These are phyloP conservation scores for Plecturocebus donacophilus DNA, from an alignment of 2,113 vertebrate genomes.

Conservation along the genomic window DNA sequence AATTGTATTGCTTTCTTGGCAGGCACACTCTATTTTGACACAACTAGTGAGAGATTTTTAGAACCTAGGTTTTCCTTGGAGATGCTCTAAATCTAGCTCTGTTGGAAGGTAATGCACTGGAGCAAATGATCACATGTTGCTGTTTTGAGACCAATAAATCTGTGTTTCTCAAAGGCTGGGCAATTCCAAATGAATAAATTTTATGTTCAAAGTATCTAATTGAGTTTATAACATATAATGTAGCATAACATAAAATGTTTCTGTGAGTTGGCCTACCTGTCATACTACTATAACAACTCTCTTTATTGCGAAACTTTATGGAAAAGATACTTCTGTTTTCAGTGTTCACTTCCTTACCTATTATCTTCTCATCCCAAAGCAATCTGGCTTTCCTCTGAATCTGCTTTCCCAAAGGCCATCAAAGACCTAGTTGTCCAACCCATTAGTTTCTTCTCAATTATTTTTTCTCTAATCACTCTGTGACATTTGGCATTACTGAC, in stretches of 20 bases:
- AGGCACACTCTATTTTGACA: not conserved
- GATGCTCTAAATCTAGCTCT: not conserved
- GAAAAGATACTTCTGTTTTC: not conserved
- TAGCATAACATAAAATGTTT: not conserved
- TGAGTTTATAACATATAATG: not conserved
- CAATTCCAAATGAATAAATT: not conserved
- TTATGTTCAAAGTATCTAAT: not conserved
- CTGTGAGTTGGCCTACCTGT: not conserved
- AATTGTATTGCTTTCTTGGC: not conserved
- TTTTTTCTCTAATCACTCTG: conserved; percentile 3
- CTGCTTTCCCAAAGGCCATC: not conserved
- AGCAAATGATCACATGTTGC: not conserved
- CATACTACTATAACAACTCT: not conserved
- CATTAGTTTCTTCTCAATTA: conserved; percentile 22
- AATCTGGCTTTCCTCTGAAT: conserved; percentile 22
- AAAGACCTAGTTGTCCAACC: not conserved
- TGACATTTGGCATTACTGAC: not conserved
- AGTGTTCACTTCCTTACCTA: not conserved
- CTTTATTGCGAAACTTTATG: not conserved
- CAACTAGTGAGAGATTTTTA: not conserved
- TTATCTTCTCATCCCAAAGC: conserved; percentile 1
- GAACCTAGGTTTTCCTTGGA: not conserved
- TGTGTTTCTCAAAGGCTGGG: not conserved
- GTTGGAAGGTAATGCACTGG: not conserved
- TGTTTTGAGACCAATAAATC: not conserved